phyloP scores from a whole-genome alignment of 2,797 vertebrate genomes.

The Siniperca undulata region DNA sequence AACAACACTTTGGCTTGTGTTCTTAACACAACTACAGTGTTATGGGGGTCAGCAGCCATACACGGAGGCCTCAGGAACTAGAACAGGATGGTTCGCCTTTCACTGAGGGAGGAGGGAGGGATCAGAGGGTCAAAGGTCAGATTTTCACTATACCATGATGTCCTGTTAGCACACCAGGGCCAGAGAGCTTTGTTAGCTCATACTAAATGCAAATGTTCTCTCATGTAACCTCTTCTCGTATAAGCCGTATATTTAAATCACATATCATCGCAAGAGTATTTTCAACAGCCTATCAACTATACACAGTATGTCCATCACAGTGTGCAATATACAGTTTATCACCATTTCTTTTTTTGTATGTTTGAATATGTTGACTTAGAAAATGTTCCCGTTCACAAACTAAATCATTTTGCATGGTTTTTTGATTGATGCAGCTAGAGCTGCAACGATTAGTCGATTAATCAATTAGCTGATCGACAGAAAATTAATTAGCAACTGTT shows the following conservation, averaged over 20 bases:
- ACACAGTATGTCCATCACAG: background rate
- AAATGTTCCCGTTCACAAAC: background rate
- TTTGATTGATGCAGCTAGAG: background rate
- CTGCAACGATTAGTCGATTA: background rate
- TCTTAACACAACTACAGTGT: conserved; percentile 25
- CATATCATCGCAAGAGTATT: background rate
- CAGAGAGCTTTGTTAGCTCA: conserved; percentile 28
- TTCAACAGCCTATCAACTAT: background rate
- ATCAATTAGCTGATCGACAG: background rate
- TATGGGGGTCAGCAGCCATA: conserved; percentile 50
- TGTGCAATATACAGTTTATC: background rate
- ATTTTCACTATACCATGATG: conserved; percentile 60
- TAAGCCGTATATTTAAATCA: background rate
- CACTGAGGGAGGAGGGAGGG: conserved; percentile 41
- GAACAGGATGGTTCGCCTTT: conserved; percentile 63
- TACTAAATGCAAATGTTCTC: background rate
- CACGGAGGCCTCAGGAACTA: conserved; percentile 51
- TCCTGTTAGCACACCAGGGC: conserved; percentile 51
- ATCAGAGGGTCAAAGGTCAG: conserved; percentile 60
- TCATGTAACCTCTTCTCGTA: background rate
- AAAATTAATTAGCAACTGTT: background rate
- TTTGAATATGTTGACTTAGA: background rate
- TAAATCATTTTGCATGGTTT: background rate
- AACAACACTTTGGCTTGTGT: conserved; percentile 17
- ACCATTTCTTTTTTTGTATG: background rate